Percentiles rank a stretch among this genome's conserved stretches.
Conservation (phyloP, 1,140 invertebrate genomes). For the Lineus longissimus region DNA sequence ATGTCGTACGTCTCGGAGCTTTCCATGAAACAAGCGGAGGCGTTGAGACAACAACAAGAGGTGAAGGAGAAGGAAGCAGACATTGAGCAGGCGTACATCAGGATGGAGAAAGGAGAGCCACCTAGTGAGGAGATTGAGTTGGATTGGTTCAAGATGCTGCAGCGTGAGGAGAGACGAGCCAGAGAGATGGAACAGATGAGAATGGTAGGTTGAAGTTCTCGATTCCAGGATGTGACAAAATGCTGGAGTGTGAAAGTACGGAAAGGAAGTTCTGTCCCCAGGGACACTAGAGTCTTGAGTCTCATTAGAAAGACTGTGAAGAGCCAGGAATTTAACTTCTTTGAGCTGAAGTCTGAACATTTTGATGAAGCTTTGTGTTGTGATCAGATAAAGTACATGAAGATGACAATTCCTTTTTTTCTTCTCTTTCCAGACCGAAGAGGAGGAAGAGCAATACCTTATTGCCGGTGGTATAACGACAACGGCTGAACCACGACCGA, state of each 20-base stretch:
- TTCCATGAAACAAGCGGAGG: constrained; percentile 52
- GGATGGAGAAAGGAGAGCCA: constrained; percentile 52
- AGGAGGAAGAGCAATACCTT: constrained; percentile 49
- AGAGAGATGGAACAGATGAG: constrained; percentile 33
- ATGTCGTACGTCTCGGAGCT: constrained; percentile 53
- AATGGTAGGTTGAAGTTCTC: constrained; percentile 29
- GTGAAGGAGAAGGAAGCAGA: constrained; percentile 45
- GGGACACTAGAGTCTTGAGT: no score
- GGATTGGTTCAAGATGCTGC: constrained; percentile 39
- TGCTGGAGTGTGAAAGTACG: no score
- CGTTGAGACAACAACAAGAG: constrained; percentile 48
- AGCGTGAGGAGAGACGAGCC: constrained; percentile 31
- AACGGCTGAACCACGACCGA: constrained; percentile 52
- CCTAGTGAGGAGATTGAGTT: constrained; percentile 42
- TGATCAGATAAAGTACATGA: no score
- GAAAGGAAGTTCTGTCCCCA: no score
- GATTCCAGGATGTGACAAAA: no score
- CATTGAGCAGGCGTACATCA: constrained; percentile 48
- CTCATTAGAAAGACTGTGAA: no score
- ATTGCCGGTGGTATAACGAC: constrained; percentile 47
- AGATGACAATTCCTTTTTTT: no score
- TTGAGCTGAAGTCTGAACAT: no score
- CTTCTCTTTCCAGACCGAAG: constrained; percentile 34
- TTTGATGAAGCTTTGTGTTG: no score
- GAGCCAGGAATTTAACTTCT: no score